Conservation (phyloP, 2,113 vertebrate species). For the Castor canadensis region DNA sequence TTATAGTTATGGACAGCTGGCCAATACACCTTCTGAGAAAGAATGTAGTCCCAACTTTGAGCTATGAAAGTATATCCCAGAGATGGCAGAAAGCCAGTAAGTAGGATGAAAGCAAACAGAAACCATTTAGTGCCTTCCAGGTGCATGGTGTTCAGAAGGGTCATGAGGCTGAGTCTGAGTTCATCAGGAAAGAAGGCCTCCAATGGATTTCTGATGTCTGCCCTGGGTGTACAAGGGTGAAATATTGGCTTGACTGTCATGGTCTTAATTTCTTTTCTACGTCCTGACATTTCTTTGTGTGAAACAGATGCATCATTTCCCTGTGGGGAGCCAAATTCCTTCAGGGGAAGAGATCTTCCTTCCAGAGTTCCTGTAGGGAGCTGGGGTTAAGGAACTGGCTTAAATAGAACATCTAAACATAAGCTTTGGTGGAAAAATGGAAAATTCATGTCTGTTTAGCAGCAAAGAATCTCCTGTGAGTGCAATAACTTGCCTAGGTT, state of each 20-base stretch:
- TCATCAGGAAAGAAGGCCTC: not conserved
- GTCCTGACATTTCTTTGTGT: not conserved
- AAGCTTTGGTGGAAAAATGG: not conserved
- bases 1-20: not conserved
- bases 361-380: not conserved
- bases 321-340: not conserved
- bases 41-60: not conserved
- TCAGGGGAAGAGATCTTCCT: not conserved
- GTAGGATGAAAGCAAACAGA: not conserved
- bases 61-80: not conserved
- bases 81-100: not conserved
- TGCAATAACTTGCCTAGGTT: not conserved
- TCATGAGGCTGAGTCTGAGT: not conserved
- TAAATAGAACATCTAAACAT: not conserved
- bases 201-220: not conserved
- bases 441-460: not conserved
- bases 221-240: not conserved
- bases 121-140: not conserved
- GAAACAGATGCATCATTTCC: not conserved
- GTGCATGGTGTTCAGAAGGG: not conserved
- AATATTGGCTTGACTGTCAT: not conserved
- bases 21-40: not conserved
- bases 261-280: not conserved
- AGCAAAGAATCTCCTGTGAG: not conserved
- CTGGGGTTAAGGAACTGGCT: not conserved